Evolutionary conservation across 2,797 vertebrate genomes (phyloP).

Genomic region (Galaxias olidus): DNA sequence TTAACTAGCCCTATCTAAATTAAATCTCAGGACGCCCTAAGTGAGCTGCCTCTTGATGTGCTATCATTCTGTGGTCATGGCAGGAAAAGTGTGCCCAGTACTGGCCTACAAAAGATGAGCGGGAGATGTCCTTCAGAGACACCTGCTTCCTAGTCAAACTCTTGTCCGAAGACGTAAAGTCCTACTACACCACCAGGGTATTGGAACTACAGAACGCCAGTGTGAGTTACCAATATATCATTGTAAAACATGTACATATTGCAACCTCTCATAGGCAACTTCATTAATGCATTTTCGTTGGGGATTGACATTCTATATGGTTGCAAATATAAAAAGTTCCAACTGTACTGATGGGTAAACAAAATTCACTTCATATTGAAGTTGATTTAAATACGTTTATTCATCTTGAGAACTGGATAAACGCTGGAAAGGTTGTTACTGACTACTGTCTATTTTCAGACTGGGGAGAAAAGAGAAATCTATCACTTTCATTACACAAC

Average conservation of each 20-base stretch:
- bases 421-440: background rate
- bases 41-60: background rate
- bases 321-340: too few species aligned
- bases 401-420: too few species aligned
- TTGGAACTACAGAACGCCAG: slow-evolving; percentile 88
- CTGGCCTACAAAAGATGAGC: slow-evolving; percentile 90
- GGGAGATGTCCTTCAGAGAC: slow-evolving; percentile 90
- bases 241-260: background rate
- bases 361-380: too few species aligned
- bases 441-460: slow-evolving; percentile 66
- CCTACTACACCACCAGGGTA: slow-evolving; percentile 94
- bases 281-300: too few species aligned
- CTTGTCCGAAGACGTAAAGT: slow-evolving; percentile 92
- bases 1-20: too few species aligned
- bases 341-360: too few species aligned
- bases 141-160: slow-evolving; percentile 87
- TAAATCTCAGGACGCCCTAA: too few species aligned
- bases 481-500: slow-evolving; percentile 98
- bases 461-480: slow-evolving; percentile 88
- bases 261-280: too few species aligned
- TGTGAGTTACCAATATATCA: slow-evolving; percentile 68
- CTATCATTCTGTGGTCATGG: background rate
- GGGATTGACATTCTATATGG: too few species aligned
- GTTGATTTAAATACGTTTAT: too few species aligned
- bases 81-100: slow-evolving; percentile 98